phyloP scores from a whole-genome alignment of 1,140 invertebrate genomes.

The Drosophila bipectinata region DNA sequence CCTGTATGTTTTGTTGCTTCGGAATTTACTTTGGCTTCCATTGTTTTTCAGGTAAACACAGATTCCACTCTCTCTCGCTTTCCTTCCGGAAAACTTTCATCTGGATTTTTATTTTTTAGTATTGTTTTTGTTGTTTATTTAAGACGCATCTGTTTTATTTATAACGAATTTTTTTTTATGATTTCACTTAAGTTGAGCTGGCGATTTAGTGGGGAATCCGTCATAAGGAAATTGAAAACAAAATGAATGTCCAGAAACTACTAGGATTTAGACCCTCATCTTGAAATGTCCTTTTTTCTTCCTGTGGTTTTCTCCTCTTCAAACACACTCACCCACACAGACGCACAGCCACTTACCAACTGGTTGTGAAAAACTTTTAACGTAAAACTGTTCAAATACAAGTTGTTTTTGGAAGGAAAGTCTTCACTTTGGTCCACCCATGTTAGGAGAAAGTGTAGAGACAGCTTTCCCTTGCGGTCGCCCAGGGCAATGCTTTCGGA shows the following conservation, averaged over 20 bases:
- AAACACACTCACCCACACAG: constrained; percentile 3
- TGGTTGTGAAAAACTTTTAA: constrained; percentile 31
- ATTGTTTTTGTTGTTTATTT: background rate
- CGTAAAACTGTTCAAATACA: constrained; percentile 54
- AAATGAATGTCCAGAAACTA: constrained; percentile 30
- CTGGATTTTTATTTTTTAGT: constrained; percentile 2
- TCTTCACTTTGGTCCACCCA: background rate
- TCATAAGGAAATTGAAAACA: constrained; percentile 18
- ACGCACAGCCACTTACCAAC: background rate
- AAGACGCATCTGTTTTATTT: background rate
- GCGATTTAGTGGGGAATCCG: constrained; percentile 6
- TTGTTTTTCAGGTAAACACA: constrained; percentile 39
- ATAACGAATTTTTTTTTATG: background rate
- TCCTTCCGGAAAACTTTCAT: constrained; percentile 21
- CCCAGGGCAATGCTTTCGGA: constrained; percentile 12
- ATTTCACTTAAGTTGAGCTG: constrained; percentile 12
- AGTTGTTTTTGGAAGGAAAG: constrained; percentile 30
- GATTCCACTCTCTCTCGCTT: background rate
- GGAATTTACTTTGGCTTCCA: constrained; percentile 37
- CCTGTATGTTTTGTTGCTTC: constrained; percentile 13
- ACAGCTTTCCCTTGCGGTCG: constrained; percentile 25
- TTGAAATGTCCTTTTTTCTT: constrained; percentile 14
- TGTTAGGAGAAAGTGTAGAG: background rate
- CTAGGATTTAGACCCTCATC: constrained; percentile 39
- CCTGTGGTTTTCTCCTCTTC: constrained; percentile 6